Base-by-base conservation (phyloP, 2,113 vertebrate genomes). In the Psilopsiagon aurifrons region DNA sequence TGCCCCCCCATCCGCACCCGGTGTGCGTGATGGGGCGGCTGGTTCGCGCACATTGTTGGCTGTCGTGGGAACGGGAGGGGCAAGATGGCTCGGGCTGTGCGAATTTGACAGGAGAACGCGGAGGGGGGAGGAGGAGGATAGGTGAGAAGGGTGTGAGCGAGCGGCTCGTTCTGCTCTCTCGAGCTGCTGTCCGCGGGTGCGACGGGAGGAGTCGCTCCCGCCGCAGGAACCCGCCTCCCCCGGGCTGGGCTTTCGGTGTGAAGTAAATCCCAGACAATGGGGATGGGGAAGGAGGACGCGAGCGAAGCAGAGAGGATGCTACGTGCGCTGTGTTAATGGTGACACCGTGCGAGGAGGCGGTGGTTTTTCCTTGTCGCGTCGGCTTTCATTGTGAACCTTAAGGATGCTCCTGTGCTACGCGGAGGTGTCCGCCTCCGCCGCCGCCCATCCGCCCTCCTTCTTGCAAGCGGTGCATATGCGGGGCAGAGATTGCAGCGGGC, bases 231-330 rank as follows among this genome's bases (percentile, higher is more conserved):
- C 55, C 55, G 33, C 20, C 70, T 55, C 86, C 44, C 71, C 92
- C 28, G 83, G 93, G 78, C 57, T n/a, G 88, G 88, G 91, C 92
- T 73, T 69, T 75, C 54, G 17, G 62, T 82, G 85, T 82, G 57
- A 51, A 28, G 92, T 60, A 67, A 79, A 91, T 88, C 85, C 94
- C 64, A 95, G 97, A 98, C 97, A 98, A 98, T 97, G 87, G 97
- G 41, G 86, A 41, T 31, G 57, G 90, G 73, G 67, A 7, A 13
- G 28, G 20, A n/a, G 52, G 78, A 52, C 92, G 59, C 31, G 83
- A 68, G 59, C 22, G 68, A 46, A 76, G 69, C 51, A 2, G 52
- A 2, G 68, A 69, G 15, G 96, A 87, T 83, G 95, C 90, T 94
- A 37, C 57, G 82, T 77, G 92, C 83, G 88, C 66, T 41, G 37